phyloP scores from a whole-genome alignment of 2,888 invertebrate species.

The Cordilura impudica region DNA sequence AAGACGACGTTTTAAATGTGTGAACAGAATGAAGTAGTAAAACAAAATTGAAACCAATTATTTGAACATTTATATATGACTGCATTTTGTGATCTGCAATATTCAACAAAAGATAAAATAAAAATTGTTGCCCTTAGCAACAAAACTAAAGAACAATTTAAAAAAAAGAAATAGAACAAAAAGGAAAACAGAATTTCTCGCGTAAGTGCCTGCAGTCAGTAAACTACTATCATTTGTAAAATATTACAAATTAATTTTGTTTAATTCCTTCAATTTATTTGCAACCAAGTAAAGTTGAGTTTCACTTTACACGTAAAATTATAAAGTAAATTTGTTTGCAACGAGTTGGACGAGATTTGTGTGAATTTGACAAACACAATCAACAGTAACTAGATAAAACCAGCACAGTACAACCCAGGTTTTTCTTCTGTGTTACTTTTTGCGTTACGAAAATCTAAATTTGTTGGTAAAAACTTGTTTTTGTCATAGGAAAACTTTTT shows the following conservation, averaged over 20 bases:
- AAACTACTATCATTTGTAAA: constrained; percentile 40
- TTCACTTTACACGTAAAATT: constrained; percentile 6
- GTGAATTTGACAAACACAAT: neutral
- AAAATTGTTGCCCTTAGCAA: constrained; percentile 43
- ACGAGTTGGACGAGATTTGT: neutral
- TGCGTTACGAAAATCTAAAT: too few relatives aligned
- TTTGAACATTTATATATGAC: constrained; percentile 21
- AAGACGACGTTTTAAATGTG: neutral
- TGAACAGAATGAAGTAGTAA: neutral
- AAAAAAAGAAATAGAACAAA: constrained; percentile 9
- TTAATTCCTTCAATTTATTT: too few relatives aligned
- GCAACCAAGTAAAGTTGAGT: neutral
- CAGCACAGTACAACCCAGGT: neutral
- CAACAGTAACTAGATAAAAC: neutral
- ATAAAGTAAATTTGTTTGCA: constrained; percentile 19
- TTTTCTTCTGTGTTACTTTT: too few relatives aligned
- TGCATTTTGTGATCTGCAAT: constrained; percentile 25
- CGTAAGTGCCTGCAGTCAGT: constrained; percentile 44
- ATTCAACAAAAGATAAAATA: constrained; percentile 15
- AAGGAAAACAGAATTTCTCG: constrained; percentile 21
- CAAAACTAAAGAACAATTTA: constrained; percentile 28
- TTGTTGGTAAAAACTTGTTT: too few relatives aligned
- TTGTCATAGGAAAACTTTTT: too few relatives aligned
- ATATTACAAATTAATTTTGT: neutral
- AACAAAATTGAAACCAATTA: constrained; percentile 7